Evolutionary conservation across 2,113 vertebrate genomes (phyloP), one percentile per base, ranked within the genome.

Genomic region (Cinclus cinclus): DNA sequence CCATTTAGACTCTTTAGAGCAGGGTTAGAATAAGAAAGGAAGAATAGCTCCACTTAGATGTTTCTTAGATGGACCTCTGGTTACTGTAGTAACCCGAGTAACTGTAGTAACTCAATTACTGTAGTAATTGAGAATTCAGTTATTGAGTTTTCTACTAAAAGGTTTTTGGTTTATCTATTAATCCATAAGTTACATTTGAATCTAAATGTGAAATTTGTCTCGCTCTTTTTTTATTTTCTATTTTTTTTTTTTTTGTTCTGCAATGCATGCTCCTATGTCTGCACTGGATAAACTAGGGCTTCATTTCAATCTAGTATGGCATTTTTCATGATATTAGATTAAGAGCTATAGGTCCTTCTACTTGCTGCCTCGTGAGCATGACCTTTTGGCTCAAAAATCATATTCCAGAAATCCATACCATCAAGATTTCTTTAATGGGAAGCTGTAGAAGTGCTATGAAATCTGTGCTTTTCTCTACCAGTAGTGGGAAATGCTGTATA

Each of bases 131-230:
- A 70, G 62, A 93, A 46, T 16, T 35, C 27, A 17, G 2, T 62
- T 62, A 46, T 16, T 35, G 23, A 17, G 2, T 62, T 62, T 37
- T 22, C 10, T 59, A 41, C 7, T 63, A 18, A 27, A 60, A 64
- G 2, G 1, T 0, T 5, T 4, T 7, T 46, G 1, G 0, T 5
- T 4, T 7, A 41, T 59, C 21, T 19, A 22, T 70, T 4, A 39
- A 25, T 56, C 7, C 30, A 0, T n/a, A 62, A 56, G 11, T 25
- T 50, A 11, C 4, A 35, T 87, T 80, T 68, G 25, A 73, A 37
- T 60, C 19, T 71, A 50, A 23, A 11, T 39, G 3, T n/a, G 22
- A 75, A 55, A 55, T 20, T 31, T 52, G 2, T 39, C 1, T 58
- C 35, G 8, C 35, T 41, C 41, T 25, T 12, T 19, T 8, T 33